Base-by-base conservation (phyloP, 2,113 vertebrate species). In the Eolophus roseicapilla region DNA sequence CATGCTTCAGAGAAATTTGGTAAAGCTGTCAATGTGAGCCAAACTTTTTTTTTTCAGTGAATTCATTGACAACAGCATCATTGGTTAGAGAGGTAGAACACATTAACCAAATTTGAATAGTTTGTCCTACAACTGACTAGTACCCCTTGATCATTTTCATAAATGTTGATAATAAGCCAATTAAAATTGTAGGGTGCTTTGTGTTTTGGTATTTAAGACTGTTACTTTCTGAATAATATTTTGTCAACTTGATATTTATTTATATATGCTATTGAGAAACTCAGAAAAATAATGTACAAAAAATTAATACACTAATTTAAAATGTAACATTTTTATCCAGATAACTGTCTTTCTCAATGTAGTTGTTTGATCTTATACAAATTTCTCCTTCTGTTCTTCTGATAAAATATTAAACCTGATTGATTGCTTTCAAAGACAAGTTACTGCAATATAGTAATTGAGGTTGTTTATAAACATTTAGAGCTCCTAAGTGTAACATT, bases 381-480 rank as follows among this genome's bases (percentile, higher is more conserved):
- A 94, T 92, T 57, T 96, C 23, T 93, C 57, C 28, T 79, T 70
- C 33, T 79, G 5, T 89, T 94, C 39, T 29, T 93, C 47, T 94
- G 87, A 84, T 84, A 95, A 96, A 94, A 95, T 96, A 95, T 94
- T 96, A 95, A 97, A 93, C 39, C 21, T 91, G 69, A 96, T 89
- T 91, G 69, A 96, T 88, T 96, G 63, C 57, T 88, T 97, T 91
- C 29, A 8, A 97, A 95, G 62, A 88, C 37, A 83, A 85, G 15
- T 92, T 91, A 70, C 57, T 87, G 55, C 64, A 76, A 64, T 92
- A 65, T 39, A 76, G 31, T 92, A 94, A 94, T 83, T 97, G 67
- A 83, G 64, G 60, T 87, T 97, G 92, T 97, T 97, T 98, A 92
- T 94, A 97, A 97, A 97, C 90, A 96, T 88, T 97, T 92, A 92